These are phyloP conservation scores for Streptopelia turtur DNA, from an alignment of 2,797 vertebrate species.

Conservation along the genomic window DNA sequence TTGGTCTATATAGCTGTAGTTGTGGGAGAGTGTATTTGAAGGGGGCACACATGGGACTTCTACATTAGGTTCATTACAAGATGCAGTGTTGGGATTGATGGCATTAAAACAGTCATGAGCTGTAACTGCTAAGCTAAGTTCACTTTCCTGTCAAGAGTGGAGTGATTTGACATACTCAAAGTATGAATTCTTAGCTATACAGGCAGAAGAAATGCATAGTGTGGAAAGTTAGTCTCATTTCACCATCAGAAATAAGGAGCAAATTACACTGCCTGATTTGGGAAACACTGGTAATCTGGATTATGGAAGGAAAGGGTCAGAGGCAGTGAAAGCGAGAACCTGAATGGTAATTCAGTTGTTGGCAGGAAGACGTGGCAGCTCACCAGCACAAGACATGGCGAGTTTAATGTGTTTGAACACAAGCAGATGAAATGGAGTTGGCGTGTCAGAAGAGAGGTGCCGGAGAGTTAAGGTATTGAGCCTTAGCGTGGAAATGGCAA, in stretches of 20 bases:
- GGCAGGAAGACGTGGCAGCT: background rate
- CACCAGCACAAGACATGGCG: background rate
- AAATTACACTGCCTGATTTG: background rate
- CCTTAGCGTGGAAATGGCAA: background rate
- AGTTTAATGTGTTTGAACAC: background rate
- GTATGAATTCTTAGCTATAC: background rate
- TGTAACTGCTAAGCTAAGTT: background rate
- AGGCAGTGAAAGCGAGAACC: background rate
- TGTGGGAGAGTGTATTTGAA: background rate
- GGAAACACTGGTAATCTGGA: background rate
- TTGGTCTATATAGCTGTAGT: background rate
- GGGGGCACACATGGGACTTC: accelerated
- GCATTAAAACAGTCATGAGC: background rate
- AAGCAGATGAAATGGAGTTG: background rate
- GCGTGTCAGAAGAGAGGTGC: background rate
- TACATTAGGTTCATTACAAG: background rate
- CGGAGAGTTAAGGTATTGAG: background rate
- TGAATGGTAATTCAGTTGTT: background rate
- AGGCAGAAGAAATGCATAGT: background rate
- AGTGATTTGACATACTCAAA: background rate
- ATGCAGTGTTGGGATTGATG: background rate
- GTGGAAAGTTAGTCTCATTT: background rate
- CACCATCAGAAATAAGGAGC: background rate
- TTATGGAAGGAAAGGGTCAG: background rate
- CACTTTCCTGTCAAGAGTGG: background rate